Evolutionary conservation across 2,113 vertebrate species (phyloP).

Genomic region (Myocastor coypus): DNA sequence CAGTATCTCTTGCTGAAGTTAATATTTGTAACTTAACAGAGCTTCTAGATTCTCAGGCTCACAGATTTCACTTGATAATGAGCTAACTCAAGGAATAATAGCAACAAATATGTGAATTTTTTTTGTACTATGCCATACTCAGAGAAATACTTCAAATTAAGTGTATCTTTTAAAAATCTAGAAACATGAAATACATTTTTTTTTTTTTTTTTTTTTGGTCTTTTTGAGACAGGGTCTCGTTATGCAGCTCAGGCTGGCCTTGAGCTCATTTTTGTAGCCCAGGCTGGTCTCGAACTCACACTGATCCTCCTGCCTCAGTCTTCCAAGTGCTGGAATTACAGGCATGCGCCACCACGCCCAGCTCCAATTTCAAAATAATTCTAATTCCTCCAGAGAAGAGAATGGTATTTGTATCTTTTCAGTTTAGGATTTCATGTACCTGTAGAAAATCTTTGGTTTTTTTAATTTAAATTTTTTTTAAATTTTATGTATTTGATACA

Average conservation of each 20-base stretch:
- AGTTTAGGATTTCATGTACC: background rate
- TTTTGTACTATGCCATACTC: background rate
- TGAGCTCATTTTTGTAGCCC: no score
- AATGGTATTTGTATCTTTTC: background rate
- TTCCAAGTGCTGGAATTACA: no score
- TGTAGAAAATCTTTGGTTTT: background rate
- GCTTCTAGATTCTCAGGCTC: conserved; percentile 59
- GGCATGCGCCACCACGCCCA: no score
- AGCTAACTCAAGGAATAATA: conserved; percentile 41
- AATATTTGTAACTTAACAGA: conserved; percentile 51
- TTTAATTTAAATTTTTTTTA: no score
- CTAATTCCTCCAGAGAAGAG: background rate
- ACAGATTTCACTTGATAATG: conserved; percentile 48
- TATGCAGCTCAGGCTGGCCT: no score
- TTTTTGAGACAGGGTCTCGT: no score
- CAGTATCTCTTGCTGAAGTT: background rate
- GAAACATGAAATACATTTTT: background rate
- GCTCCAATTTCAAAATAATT: conserved; percentile 25
- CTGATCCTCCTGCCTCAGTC: no score
- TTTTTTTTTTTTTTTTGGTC: no score
- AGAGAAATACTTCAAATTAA: conserved; percentile 46
- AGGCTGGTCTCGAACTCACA: no score
- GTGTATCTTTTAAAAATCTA: background rate
- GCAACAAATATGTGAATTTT: background rate
- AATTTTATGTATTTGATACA: no score